Percentiles rank a stretch among this genome's conserved stretches.
phyloP scores from a whole-genome alignment of 2,113 vertebrate species.

The Petrocephalus microphthalmus region DNA sequence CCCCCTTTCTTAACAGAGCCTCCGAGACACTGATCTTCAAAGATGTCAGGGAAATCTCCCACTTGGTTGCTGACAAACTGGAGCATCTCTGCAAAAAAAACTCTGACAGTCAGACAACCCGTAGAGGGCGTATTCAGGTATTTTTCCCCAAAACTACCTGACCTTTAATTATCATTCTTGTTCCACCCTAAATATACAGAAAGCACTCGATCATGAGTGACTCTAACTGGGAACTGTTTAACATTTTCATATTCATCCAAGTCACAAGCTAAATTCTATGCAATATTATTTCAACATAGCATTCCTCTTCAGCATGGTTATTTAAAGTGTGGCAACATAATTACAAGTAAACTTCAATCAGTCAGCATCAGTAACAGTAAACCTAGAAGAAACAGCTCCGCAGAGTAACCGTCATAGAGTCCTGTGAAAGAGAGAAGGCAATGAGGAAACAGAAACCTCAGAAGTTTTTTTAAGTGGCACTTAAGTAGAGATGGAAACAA shows the following conservation, averaged over 20 bases:
- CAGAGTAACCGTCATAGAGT: neutral
- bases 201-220: neutral
- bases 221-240: too few species aligned
- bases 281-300: neutral
- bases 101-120: neutral
- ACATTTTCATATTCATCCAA: neutral
- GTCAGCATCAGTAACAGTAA: neutral
- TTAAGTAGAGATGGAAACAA: neutral
- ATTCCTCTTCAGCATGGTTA: neutral
- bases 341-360: neutral
- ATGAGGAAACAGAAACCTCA: neutral
- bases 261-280: neutral
- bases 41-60: conserved; percentile 86
- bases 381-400: neutral
- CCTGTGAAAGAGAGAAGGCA: neutral
- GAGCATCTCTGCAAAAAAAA: conserved; percentile 79
- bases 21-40: conserved; percentile 74
- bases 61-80: conserved; percentile 95
- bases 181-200: neutral
- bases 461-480: neutral
- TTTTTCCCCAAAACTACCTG: neutral
- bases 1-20: conserved; percentile 33
- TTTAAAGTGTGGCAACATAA: neutral
- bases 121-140: neutral
- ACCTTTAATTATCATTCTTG: neutral